Percentiles rank a stretch among this genome's conserved stretches.
phyloP scores from a whole-genome alignment of 2,113 vertebrate species.

The Hemicordylus capensis region DNA sequence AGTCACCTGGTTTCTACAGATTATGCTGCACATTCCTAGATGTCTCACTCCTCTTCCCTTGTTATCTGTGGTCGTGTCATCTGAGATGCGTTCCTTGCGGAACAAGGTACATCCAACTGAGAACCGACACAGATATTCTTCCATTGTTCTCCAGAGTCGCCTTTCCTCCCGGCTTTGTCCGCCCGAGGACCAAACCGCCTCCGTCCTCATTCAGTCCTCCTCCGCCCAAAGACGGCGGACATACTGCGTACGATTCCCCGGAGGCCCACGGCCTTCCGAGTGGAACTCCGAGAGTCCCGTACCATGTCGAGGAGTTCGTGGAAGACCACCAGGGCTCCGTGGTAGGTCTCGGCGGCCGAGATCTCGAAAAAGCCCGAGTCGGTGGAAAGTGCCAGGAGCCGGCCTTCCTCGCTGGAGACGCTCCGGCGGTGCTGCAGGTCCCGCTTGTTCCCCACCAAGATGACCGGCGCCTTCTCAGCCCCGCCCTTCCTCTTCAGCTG shows the following conservation, averaged over 20 bases:
- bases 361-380: constrained; percentile 79
- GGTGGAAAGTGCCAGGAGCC: constrained; percentile 73
- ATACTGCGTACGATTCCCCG: constrained; percentile 78
- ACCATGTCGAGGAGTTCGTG: constrained; percentile 75
- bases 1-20: background rate
- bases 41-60: background rate
- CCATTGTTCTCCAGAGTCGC: background rate
- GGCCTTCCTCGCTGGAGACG: constrained; percentile 79
- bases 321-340: constrained; percentile 77
- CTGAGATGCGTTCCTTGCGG: background rate
- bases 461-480: constrained; percentile 67
- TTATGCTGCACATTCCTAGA: background rate
- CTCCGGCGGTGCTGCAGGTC: constrained; percentile 77
- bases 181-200: background rate
- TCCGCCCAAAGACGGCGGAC: constrained; percentile 78
- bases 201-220: constrained; percentile 66
- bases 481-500: constrained; percentile 59
- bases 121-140: too few relatives aligned
- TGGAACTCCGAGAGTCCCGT: constrained; percentile 60
- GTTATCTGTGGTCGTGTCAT: background rate
- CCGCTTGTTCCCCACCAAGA: constrained; percentile 80
- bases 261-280: constrained; percentile 73
- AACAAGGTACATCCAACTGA: background rate
- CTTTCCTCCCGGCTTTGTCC: background rate
- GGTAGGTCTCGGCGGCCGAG: constrained; percentile 79